phyloP scores from a whole-genome alignment of 1,140 invertebrate species.

The Pogonomyrmex barbatus region DNA sequence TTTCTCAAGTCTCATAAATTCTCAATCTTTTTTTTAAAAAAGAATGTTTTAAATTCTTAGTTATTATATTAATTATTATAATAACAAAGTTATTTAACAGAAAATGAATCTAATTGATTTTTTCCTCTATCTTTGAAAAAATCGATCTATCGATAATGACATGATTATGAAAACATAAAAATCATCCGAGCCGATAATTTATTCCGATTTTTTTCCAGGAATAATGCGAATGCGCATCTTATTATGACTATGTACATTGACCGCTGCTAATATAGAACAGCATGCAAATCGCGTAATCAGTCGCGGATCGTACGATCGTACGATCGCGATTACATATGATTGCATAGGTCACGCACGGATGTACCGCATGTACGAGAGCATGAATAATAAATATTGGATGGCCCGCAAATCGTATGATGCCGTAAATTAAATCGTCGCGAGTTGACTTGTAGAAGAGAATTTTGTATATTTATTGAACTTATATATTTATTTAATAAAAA shows the following conservation, averaged over 20 bases:
- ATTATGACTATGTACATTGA: neutral
- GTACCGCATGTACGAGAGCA: neutral
- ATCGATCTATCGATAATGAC: neutral
- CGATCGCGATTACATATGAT: too few species aligned
- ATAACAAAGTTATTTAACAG: neutral
- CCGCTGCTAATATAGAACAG: neutral
- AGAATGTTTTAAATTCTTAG: too few species aligned
- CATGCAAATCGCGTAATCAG: neutral
- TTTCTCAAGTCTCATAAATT: neutral
- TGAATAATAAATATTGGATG: neutral
- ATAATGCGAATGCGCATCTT: neutral
- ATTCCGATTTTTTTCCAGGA: neutral
- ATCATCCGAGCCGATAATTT: neutral
- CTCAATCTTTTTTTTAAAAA: neutral
- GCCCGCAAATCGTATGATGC: neutral
- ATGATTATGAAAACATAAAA: neutral
- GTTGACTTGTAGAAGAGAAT: neutral
- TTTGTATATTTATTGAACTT: slow-evolving; percentile 5
- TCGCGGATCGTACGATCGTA: neutral
- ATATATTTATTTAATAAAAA: slow-evolving; percentile 31
- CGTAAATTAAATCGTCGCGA: neutral
- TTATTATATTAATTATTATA: too few species aligned
- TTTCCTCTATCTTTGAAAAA: neutral
- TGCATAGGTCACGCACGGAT: neutral
- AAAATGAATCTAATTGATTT: neutral